These are phyloP conservation scores for Tinamus guttatus DNA, from an alignment of 2,113 vertebrate species.

Conservation along the genomic window DNA sequence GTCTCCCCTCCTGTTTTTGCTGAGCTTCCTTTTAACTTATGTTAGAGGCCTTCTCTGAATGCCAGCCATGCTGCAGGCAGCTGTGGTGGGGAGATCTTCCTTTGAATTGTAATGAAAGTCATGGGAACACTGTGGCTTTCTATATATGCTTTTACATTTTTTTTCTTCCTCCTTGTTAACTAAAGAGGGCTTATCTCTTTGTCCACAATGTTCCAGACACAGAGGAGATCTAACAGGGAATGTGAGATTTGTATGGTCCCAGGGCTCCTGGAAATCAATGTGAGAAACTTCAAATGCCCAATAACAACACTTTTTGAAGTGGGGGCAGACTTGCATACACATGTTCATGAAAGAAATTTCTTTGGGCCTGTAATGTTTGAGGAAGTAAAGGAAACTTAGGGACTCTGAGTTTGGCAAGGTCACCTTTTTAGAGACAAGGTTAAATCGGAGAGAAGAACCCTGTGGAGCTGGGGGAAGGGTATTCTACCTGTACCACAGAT, in stretches of 20 bases:
- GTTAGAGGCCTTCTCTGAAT: not conserved
- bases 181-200: not conserved
- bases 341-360: not conserved
- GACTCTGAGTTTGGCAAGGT: not conserved
- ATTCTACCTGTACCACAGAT: not conserved
- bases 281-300: not conserved
- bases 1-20: not conserved
- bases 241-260: not conserved
- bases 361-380: not conserved
- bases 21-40: not conserved
- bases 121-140: not conserved
- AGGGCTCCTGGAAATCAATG: not conserved
- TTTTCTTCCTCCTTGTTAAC: not conserved
- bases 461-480: not conserved
- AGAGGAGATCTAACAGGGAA: not conserved
- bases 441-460: not conserved
- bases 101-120: not conserved
- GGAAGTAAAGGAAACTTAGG: not conserved
- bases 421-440: fast-evolving
- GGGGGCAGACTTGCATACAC: not conserved
- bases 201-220: not conserved
- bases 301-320: not conserved
- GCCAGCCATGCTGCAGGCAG: not conserved
- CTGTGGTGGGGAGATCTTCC: not conserved
- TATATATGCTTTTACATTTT: not conserved